Base-by-base conservation (phyloP, 2,888 invertebrate genomes). In the Meteorus colon region DNA sequence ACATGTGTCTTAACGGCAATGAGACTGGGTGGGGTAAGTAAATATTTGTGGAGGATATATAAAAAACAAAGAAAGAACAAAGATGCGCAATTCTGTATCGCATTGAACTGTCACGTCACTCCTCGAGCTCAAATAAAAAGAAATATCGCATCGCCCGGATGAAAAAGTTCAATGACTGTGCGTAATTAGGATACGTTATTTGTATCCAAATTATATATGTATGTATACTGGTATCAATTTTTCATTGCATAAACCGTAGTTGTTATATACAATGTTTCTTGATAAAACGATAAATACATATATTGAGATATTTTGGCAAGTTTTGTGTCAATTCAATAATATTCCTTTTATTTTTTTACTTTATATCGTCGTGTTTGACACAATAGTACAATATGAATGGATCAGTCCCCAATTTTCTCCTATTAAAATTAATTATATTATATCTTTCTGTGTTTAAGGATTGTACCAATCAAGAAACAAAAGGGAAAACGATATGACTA, bases 401-500 rank as follows among this genome's bases (percentile, higher is more conserved):
- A 16, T 29, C 62, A 34, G 16, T 4, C 55, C 59, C 68, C 75
- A 80, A 48, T 59, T 60, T 55, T 19, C 4, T 63, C 63, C 10
- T 74, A 74, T 76, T 55, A 72, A 8, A 70, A 65, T n/a, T 29
- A 41, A 51, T n/a, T 19, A 59, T 41, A 68, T 69, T 69, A 27
- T 19, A 59, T 41, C 65, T 69, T 69, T 76, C 71, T 51, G 78
- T 74, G 60, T 83, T 91, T 91, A 95, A 86, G 96, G 96, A 92
- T 99, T 99, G 90, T 99, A 99, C 99, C 99, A 99, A 91, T 99
- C 98, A 72, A 99, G 92, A 90, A 99, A 99, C 12, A 99, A 91
- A 71, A 99, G 91, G 27, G 98, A 96, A 89, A 99, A 97, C 55
- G 98, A 97, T 94, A 98, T 95, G 55, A 99, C 97, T 82, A 99